Evolutionary conservation across 2,888 invertebrate species (phyloP), one percentile per base, ranked within the genome.

Genomic region (Melinaea menophilus): DNA sequence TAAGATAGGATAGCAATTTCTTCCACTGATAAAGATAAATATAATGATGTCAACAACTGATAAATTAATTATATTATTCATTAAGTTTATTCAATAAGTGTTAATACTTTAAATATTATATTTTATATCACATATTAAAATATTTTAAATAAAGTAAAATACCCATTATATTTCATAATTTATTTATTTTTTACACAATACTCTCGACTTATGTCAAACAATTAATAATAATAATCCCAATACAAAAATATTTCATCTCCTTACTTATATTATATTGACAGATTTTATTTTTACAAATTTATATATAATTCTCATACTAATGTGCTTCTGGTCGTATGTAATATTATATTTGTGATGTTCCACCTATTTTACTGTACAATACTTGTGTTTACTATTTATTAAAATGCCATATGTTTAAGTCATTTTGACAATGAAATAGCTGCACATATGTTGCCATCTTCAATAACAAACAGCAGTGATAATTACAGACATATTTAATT

Each of bases 211-310:
- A 82, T 77, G 81, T 87, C 88, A 83, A 86, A 81, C 78, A 80
- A 80, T 83, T 86, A 78, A 81, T 75, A 84, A 80, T 80, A 82
- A 88, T 88, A 90, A 85, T 88, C 88, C 90, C 88, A 81, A 90
- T 90, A 90, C 82, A 90, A 90, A 90, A 90, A 90, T 90, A 90
- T 86, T 84, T 88, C 81, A 81, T 89, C 82, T 90, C 76, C 84
- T 88, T 86, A 88, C 76, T 74, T 73, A 78, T 82, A 78, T 82
- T 82, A 81, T 86, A 85, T 84, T 85, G 87, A 88, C 86, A 86
- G 76, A 72, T 83, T 80, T 79, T 79, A 78, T 85, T 82, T 84
- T 81, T 84, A 86, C 85, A 85, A 76, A 78, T 74, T 67, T 75
- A 73, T 71, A 72, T 64, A 71, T 71, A 73, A 64, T 63, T 66